Percentiles rank a stretch among this genome's conserved stretches.
Conservation (phyloP, 23 tunicate species). For the Aplidium turbinatum region DNA sequence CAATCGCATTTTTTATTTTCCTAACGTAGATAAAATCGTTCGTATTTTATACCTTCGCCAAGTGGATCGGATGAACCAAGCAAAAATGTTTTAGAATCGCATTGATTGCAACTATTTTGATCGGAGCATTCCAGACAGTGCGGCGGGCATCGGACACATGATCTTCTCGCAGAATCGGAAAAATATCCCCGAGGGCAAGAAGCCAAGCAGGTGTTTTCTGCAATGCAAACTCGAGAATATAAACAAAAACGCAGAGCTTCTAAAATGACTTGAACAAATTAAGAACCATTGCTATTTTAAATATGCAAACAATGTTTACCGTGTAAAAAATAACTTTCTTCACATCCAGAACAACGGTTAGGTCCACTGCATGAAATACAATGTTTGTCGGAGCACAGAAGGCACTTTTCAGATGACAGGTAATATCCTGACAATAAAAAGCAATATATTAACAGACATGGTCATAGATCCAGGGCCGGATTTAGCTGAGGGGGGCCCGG, state of each 20-base stretch:
- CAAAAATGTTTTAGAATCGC: conserved; percentile 54
- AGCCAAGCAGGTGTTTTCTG: conserved; percentile 51
- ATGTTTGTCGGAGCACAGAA: conserved; percentile 46
- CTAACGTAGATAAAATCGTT: too few relatives aligned
- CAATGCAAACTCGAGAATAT: too few relatives aligned
- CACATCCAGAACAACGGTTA: conserved; percentile 47
- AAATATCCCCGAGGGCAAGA: conserved; percentile 75
- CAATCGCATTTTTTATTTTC: too few relatives aligned
- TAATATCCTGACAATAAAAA: conserved; percentile 50
- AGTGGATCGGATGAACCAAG: conserved; percentile 1
- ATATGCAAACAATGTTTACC: too few relatives aligned
- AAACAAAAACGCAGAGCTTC: too few relatives aligned
- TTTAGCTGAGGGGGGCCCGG: too few relatives aligned
- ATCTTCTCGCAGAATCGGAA: conserved; percentile 18
- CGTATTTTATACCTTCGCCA: conserved; percentile 48
- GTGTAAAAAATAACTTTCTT: conserved; percentile 28
- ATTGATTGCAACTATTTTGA: conserved; percentile 55
- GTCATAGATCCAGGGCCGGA: too few relatives aligned
- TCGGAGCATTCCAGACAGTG: conserved; percentile 66
- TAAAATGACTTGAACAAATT: too few relatives aligned
- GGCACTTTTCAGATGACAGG: conserved; percentile 35
- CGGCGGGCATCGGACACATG: conserved; percentile 58
- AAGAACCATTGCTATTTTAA: too few relatives aligned
- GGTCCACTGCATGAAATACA: conserved; percentile 47
- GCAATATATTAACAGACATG: neutral